Base-by-base conservation (phyloP, 1,140 invertebrate genomes). In the Whitmania pigra region DNA sequence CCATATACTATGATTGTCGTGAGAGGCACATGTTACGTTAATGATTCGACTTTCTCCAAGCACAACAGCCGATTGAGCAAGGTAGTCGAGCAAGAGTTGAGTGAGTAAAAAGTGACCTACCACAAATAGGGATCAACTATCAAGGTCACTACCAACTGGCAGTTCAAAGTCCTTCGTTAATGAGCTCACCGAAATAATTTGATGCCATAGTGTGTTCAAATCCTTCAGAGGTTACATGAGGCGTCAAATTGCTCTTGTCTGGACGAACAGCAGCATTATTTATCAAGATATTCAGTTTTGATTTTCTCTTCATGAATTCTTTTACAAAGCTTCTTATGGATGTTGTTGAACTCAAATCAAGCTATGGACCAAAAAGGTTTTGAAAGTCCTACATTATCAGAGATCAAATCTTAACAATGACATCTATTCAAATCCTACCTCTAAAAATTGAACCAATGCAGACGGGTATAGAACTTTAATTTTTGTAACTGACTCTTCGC, bases 51-150 rank as follows among this genome's bases (percentile, higher is more conserved):
- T 73, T 63, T 79, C 77, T n/a, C 75, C 75, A 27, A 77, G 71
- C 36, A 74, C 71, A 54, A 72, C 73, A 22, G 76, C 74, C 36
- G 75, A 73, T 74, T 79, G 78, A 54, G 76, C 72, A 27, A 80
- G 55, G 63, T 77, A 76, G n/a, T 78, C 77, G 15, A 80, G 55
- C 53, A 80, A 73, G 0, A 89, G 79, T 74, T 86, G 79, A 0
- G 90, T 92, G 13, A 93, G 81, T 9, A 92, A 81, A 78, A 92
- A 93, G 57, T 89, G 90, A 0, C 90, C 90, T 79, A 90, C 90
- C 77, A 67, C 53, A n/a, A 53, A 20, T 25, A 43, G 67, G 18
- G 2, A 40, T 13, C 57, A 63, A 25, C 18, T 63, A 72, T 22
- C 9, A 63, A 49, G 43, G 43, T 20, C 22, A 25, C 22, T 18